Base-by-base conservation (phyloP, 2,113 vertebrate genomes). In the Carassius carassius region DNA sequence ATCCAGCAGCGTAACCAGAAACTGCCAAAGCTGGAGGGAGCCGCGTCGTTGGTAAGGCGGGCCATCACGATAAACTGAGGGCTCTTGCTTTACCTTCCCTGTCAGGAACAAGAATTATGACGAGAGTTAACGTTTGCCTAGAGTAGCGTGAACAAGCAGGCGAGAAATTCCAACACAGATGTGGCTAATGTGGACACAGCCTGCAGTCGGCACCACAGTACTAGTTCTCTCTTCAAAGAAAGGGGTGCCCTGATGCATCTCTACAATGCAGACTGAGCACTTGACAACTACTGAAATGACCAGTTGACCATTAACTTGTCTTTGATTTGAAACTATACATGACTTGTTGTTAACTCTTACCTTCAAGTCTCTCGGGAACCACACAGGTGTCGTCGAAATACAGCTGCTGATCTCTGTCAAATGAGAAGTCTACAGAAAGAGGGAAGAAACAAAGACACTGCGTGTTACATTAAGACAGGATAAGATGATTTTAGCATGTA, bases 11-110 rank as follows among this genome's bases (percentile, higher is more conserved):
- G 98, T 98, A 81, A 99, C 97, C 14, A 99, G 93, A 92, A 99
- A 99, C 94, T 99, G 97, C 97, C 98, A 99, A 78, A 99, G 96
- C 94, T 99, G 98, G 87, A 99, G 95, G 41, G 97, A 99, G 65
- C 97, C 97, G 0, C 97, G 95, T 3, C 97, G 96, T 92, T 99
- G 98, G 90, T 98, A 99, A 1, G 97, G 97, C 11, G 97, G 96
- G 0, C 96, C 97, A 44, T 98, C 98, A 0, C 97, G 96, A 79
- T 96, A 99, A 80, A 95, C 93, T 2, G 95, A 93, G 10, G 96
- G 95, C 78, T 99, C 98, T 90, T 98, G 98, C 86, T 99, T 99
- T 75, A 99, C 93, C 92, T 98, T 98, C 73, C 96, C 97, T 99
- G 85, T 21, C 74, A 51, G 32, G 73, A 21, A 32, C 9, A 23